Conservation (phyloP, 2,797 vertebrate species). For the Enteromius unitaeniatus region DNA sequence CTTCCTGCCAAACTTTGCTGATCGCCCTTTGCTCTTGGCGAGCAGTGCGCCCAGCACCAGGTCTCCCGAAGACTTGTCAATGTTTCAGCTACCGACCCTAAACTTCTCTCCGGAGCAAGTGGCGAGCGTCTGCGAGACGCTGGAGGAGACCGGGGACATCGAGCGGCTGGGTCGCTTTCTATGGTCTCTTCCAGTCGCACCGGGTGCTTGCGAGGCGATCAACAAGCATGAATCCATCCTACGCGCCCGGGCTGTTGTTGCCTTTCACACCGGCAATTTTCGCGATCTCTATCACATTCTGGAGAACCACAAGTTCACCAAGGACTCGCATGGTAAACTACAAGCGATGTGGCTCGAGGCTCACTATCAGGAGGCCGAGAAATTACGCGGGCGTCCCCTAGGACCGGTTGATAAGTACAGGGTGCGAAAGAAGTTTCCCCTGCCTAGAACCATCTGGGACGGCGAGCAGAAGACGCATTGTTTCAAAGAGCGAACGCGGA, state of each 20-base stretch:
- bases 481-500: slow-evolving; percentile 99
- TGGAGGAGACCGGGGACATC: slow-evolving; percentile 99
- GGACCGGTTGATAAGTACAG: slow-evolving; percentile 99
- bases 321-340: slow-evolving; percentile 98
- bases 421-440: slow-evolving; percentile 99
- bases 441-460: slow-evolving; percentile 99
- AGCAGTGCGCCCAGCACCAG: slow-evolving; percentile 93
- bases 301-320: slow-evolving; percentile 99
- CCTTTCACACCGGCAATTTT: slow-evolving; percentile 99
- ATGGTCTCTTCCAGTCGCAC: slow-evolving; percentile 98
- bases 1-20: slow-evolving; percentile 99
- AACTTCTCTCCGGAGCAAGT: slow-evolving; percentile 99
- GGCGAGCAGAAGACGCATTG: slow-evolving; percentile 99
- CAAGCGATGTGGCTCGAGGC: slow-evolving; percentile 99
- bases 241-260: slow-evolving; percentile 95
- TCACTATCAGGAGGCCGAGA: slow-evolving; percentile 99
- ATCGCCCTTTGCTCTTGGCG: slow-evolving; percentile 95
- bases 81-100: slow-evolving; percentile 99
- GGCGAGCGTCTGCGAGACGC: slow-evolving; percentile 99
- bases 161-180: slow-evolving; percentile 98
- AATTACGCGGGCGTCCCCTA: slow-evolving; percentile 95
- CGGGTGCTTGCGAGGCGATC: slow-evolving; percentile 97
- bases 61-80: slow-evolving; percentile 98
- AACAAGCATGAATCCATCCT: slow-evolving; percentile 99
- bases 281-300: slow-evolving; percentile 99